A percentile compares a stretch with the other conserved stretches of the same genome.
Conservation (phyloP, 92 coral and sea anemone genomes). For the Epizoanthus fatuus region DNA sequence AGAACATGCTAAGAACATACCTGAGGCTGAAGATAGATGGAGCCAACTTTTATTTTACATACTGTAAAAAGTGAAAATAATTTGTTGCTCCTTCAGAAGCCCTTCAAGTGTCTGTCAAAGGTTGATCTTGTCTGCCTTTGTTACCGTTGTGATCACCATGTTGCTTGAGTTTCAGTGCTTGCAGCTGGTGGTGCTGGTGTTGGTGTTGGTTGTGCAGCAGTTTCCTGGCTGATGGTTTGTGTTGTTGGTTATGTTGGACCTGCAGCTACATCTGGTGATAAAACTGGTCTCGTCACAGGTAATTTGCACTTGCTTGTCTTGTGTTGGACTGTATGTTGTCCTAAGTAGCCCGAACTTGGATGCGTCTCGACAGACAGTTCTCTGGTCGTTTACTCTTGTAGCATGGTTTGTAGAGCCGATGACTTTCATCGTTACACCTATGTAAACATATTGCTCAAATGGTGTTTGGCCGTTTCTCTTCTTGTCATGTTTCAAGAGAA, state of each 20-base stretch:
- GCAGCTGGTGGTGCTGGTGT: background rate
- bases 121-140: constrained; percentile 45
- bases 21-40: no score
- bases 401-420: constrained; percentile 18
- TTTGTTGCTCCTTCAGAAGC: constrained; percentile 41
- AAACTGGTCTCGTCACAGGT: background rate
- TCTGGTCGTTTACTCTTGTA: constrained; percentile 38
- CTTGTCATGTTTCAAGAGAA: constrained; percentile 57
- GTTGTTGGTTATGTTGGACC: constrained; percentile 9
- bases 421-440: background rate
- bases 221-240: constrained; percentile 25
- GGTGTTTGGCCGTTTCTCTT: constrained; percentile 66
- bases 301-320: background rate
- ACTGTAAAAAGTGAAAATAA: no score
- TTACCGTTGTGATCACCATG: constrained; percentile 53
- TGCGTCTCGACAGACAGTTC: constrained; percentile 57
- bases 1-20: no score
- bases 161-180: background rate
- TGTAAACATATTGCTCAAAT: constrained; percentile 44
- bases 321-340: constrained; percentile 17
- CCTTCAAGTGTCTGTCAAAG: constrained; percentile 55
- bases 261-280: constrained; percentile 5
- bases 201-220: constrained; percentile 23
- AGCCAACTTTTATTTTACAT: no score
- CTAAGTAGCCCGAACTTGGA: constrained; percentile 51